Evolutionary conservation across 2,797 vertebrate genomes (phyloP), one percentile per base, ranked within the genome.

Genomic region (Epinephelus coioides): DNA sequence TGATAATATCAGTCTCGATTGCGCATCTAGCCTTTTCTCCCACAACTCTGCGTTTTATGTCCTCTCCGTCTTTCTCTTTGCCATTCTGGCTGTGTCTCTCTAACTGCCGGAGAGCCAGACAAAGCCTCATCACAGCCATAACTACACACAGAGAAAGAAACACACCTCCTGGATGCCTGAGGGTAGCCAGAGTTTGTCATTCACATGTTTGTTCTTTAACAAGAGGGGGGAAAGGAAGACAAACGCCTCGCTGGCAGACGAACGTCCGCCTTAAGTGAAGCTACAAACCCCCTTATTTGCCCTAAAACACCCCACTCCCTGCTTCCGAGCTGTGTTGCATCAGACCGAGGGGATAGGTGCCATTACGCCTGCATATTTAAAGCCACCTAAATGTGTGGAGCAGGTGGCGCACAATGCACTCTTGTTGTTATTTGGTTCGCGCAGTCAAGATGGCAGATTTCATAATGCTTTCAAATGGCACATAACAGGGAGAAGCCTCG

Each of bases 321-420:
- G 73, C 78, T 53, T 78, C 47, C 51, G 50, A 81, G 78, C 85
- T 66, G 67, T 34, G 71, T 85, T 68, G 86, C 87, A 86, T 90
- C 89, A 75, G 82, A 89, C 84, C 77, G 57, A 76, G 86, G 78
- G 89, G 92, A 91, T 89, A 94, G 94, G 91, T 94, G 93, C 88
- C 92, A 91, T 93, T 92, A 88, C 76, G 91, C 89, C 89, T 89
- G 93, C 89, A 89, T 93, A 91, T 95, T 95, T 90, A 94, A 93
- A 93, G 87, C 89, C 91, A 95, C 91, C 93, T 94, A 91, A 92
- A 91, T 88, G 91, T 93, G 91, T 91, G 90, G 91, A 95, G 92
- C 94, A 96, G 94, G 94, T 95, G 95, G 94, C 77, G 83, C 87
- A 93, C 94, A 94, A 95, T 94, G 91, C 94, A 89, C 88, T 93